Conservation (phyloP, 2,797 vertebrate species). For the Halcyon smyrnensis region DNA sequence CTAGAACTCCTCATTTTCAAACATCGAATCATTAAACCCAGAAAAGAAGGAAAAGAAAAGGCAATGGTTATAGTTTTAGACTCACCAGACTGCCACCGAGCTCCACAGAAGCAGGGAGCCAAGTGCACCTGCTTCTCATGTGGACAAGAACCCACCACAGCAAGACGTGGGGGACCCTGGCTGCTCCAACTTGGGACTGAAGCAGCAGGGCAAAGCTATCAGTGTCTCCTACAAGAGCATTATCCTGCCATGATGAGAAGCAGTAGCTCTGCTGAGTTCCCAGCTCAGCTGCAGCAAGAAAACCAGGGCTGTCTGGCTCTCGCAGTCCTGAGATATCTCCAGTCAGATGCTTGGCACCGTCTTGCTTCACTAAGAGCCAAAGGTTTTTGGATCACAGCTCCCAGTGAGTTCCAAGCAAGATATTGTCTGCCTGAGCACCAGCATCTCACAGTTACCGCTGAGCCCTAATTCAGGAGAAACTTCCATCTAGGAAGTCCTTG, state of each 20-base stretch:
- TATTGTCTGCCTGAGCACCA: background rate
- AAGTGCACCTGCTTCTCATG: background rate
- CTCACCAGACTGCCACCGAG: background rate
- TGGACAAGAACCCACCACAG: background rate
- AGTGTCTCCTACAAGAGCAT: background rate
- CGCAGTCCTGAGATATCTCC: accelerated
- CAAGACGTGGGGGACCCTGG: background rate
- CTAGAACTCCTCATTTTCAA: background rate
- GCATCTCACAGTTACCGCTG: background rate
- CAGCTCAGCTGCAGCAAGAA: background rate
- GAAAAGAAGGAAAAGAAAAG: background rate
- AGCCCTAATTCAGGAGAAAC: background rate
- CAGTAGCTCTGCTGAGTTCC: background rate
- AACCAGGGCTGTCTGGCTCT: background rate
- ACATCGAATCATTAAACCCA: background rate
- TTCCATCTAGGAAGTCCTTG: background rate
- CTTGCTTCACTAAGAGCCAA: background rate
- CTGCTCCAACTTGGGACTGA: background rate
- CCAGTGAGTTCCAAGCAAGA: background rate
- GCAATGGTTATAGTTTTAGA: background rate
- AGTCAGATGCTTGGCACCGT: background rate
- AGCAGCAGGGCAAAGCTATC: background rate
- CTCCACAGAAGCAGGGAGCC: background rate
- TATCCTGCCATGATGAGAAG: background rate
- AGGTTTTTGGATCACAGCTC: background rate